Base-by-base conservation (phyloP, 2,888 invertebrate genomes). In the Hyles lineata region DNA sequence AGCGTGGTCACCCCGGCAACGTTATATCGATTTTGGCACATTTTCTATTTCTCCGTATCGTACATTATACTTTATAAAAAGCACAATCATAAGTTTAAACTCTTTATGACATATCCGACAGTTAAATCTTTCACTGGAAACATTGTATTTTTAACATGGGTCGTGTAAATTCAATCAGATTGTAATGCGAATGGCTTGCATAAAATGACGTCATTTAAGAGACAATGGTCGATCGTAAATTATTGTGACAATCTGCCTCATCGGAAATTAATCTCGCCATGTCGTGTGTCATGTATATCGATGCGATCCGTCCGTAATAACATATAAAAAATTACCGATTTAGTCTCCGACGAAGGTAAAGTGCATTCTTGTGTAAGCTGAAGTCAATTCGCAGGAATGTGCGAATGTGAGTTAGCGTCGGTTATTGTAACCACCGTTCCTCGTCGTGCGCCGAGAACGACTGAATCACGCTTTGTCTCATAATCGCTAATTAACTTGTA, bases 161-260 rank as follows among this genome's bases (percentile, higher is more conserved):
- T 32, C 73, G 70, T 73, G 73, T 74, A 74, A 83, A 82, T 85
- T 81, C 79, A 89, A 89, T 89, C 87, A 85, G 86, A 90, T 89
- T 86, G 82, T 85, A 83, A 80, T 78, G 81, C 74, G 77, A 79
- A 80, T 77, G 79, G 81, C 82, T 86, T 86, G 86, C 85, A 87
- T 83, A 86, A 86, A 87, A 86, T 92, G 90, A 92, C 90, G 92
- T 92, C 93, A 93, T 82, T 83, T 83, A 86, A 80, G 89, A 92
- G 88, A 93, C 93, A 94, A 94, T 93, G 92, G 91, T 79, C 82
- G 89, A 91, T 91, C 90, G 93, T 94, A 92, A 93, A 93, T 94
- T 89, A 92, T 87, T 87, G 89, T 93, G 93, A 92, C 93, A 93
- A 90, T 91, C 89, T 89, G 91, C 90, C 91, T 91, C 91, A 90